These are phyloP conservation scores for Notothenia coriiceps DNA, from an alignment of 2,113 vertebrate genomes.

Conservation along the genomic window DNA sequence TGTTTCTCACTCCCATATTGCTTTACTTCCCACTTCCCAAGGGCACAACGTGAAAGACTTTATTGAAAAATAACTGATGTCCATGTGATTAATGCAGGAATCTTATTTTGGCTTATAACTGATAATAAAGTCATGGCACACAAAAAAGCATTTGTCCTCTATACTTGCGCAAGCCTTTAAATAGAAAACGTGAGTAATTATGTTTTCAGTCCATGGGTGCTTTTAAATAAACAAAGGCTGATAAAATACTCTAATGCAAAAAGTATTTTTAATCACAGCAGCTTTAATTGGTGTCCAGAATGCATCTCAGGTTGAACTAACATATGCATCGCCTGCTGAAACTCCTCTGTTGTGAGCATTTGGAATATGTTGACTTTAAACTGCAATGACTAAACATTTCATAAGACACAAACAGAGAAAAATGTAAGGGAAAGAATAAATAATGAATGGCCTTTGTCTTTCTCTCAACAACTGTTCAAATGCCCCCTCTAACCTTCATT, in stretches of 20 bases:
- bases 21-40: slow-evolving; percentile 58
- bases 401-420: background rate
- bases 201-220: background rate
- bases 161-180: slow-evolving; percentile 5
- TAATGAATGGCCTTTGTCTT: background rate
- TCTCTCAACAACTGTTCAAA: no score
- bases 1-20: slow-evolving; percentile 62
- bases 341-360: background rate
- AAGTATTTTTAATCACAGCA: slow-evolving; percentile 9
- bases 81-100: slow-evolving; percentile 56
- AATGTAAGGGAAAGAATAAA: background rate
- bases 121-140: slow-evolving; percentile 33
- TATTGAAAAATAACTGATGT: slow-evolving; percentile 66
- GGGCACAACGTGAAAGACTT: slow-evolving; percentile 56
- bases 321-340: background rate
- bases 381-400: slow-evolving; percentile 4
- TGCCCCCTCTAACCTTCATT: no score
- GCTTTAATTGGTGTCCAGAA: background rate
- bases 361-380: background rate
- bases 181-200: background rate
- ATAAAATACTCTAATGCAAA: slow-evolving; percentile 3
- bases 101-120: slow-evolving; percentile 41
- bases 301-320: background rate
- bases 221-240: slow-evolving; percentile 19
- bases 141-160: slow-evolving; percentile 7